These are phyloP conservation scores for Megalops cyprinoides DNA, from an alignment of 2,797 vertebrate species.

Conservation along the genomic window DNA sequence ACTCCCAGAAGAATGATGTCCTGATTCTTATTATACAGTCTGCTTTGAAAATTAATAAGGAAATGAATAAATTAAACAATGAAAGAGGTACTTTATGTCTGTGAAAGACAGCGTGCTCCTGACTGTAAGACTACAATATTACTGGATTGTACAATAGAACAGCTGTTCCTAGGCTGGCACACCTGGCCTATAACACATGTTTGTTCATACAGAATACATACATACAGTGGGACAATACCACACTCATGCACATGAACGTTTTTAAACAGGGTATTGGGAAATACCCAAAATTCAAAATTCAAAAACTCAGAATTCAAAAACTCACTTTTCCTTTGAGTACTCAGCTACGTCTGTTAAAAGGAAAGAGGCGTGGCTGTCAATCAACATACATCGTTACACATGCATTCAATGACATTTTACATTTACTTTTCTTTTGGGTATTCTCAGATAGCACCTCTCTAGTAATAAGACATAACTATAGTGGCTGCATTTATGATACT, in stretches of 20 bases:
- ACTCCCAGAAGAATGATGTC: constrained; percentile 4
- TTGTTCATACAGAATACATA: too few species aligned
- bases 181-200: too few species aligned
- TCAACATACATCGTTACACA: neutral
- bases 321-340: constrained; percentile 10
- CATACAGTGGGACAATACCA: too few species aligned
- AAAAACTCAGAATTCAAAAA: neutral
- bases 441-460: neutral
- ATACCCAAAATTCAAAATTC: too few species aligned
- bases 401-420: neutral
- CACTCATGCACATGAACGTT: too few species aligned
- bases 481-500: neutral
- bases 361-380: neutral
- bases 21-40: neutral
- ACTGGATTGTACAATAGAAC: too few species aligned
- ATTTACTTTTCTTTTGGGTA: neutral
- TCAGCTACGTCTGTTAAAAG: neutral
- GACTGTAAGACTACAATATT: too few species aligned
- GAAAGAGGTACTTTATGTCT: neutral
- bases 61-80: too few species aligned
- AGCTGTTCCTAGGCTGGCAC: too few species aligned
- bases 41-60: too few species aligned
- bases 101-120: too few species aligned
- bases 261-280: too few species aligned
- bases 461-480: neutral